Base-by-base conservation (phyloP, 2,797 vertebrate species). In the Platalea minor region DNA sequence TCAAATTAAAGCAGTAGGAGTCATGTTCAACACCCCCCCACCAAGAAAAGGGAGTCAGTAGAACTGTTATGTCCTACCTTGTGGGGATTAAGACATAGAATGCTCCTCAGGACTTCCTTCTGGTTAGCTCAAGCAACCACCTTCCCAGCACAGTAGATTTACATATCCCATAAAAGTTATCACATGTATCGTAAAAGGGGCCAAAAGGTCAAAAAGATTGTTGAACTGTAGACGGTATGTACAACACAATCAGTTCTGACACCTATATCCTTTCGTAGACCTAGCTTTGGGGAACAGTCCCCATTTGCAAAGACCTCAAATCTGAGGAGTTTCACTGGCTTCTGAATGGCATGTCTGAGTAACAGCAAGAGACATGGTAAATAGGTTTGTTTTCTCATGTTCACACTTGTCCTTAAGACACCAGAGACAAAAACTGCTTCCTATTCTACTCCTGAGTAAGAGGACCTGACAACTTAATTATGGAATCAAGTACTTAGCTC, bases 381-480 rank as follows among this genome's bases (percentile, higher is more conserved):
- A 68, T 64, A n/a, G 4, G 11, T 78, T 87, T 69, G 23, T 64
- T 81, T 91, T 31, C 29, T 84, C 37, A 11, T 69, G 50, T 69
- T 84, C 43, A 29, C 26, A 43, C 70, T 88, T 88, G 8, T 85
- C 37, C 46, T 90, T 28, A 78, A 93, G 80, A 74, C 61, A 91
- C 21, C 57, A 81, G 41, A 65, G 54, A 57, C 24, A 77, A 84
- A 94, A 69, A 28, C 16, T 28, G 20, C 7, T 93, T 93, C 73
- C 19, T 65, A 43, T 93, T 96, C 59, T 46, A 59, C 59, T 92
- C 67, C 54, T 57, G 33, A 65, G 59, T 70, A 79, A 79, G 68
- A 88, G 28, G 53, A 68, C 35, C 72, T 93, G 90, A 92, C 89
- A 95, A 76, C 37, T 85, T 70, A 79, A 86, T 90, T 89, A 92